Conservation (phyloP, 1,140 invertebrate genomes). For the Drosophila tropicalis region DNA sequence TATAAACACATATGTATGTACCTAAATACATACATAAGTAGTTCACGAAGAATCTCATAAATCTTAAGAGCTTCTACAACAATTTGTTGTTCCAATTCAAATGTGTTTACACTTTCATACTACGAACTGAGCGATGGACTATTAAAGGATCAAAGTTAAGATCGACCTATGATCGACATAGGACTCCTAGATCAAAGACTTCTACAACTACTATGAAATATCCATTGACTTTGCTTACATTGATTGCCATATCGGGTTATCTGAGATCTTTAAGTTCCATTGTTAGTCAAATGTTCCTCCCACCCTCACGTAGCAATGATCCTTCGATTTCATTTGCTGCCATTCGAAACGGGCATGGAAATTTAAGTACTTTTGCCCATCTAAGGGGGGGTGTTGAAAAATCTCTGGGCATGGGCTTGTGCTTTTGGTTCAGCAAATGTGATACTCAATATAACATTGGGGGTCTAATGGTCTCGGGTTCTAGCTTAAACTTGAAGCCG, state of each 20-base stretch:
- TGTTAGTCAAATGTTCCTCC: constrained; percentile 29
- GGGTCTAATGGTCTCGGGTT: constrained; percentile 35
- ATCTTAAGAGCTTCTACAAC: not conserved
- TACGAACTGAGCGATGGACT: too few species aligned
- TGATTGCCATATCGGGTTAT: not conserved
- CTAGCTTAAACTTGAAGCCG: constrained; percentile 44
- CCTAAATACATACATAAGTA: not conserved
- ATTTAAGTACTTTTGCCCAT: constrained; percentile 30
- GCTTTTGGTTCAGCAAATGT: constrained; percentile 32
- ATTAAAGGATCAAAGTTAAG: not conserved
- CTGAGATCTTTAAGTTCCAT: constrained; percentile 5
- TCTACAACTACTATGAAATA: not conserved
- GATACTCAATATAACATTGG: constrained; percentile 9
- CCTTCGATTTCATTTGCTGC: constrained; percentile 32
- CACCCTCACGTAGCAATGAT: constrained; percentile 1
- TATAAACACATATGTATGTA: too few species aligned
- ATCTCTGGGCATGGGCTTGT: constrained; percentile 42
- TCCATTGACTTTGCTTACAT: not conserved
- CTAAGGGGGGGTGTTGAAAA: constrained; percentile 44
- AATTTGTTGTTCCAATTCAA: not conserved
- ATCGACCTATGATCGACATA: too few species aligned
- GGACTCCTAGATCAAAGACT: too few species aligned
- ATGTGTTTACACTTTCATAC: too few species aligned
- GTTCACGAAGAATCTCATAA: not conserved
- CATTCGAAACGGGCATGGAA: constrained; percentile 31